Conservation (phyloP, 1,140 invertebrate genomes). For the Cydia splendana region DNA sequence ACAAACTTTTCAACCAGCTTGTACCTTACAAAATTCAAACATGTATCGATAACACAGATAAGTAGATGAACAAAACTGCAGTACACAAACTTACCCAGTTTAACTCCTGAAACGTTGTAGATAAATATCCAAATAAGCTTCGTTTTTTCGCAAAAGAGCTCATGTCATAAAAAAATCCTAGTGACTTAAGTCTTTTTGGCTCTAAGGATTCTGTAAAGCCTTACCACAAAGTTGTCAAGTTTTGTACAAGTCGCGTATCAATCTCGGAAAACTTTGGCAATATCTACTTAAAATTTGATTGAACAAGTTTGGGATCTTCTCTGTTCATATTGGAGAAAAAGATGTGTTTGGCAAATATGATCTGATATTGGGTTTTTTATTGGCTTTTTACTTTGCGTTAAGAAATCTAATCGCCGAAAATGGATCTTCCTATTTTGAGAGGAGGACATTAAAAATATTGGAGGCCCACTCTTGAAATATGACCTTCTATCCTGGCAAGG, state of each 20-base stretch:
- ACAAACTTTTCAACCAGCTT: no score
- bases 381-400: neutral
- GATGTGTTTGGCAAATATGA: neutral
- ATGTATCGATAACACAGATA: neutral
- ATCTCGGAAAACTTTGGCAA: constrained; percentile 5
- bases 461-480: no score
- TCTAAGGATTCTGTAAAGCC: neutral
- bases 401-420: neutral
- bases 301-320: constrained; percentile 6
- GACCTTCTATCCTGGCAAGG: no score
- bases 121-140: neutral
- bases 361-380: neutral
- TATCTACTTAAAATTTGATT: constrained; percentile 13
- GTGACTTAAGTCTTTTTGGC: neutral
- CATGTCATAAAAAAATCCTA: neutral
- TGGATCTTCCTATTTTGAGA: neutral
- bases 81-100: neutral
- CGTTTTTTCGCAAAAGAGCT: neutral
- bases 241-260: constrained; percentile 1
- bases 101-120: neutral
- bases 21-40: neutral
- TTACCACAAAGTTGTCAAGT: constrained; percentile 6
- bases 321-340: constrained; percentile 10
- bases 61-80: neutral
- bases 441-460: no score